Evolutionary conservation across 2,113 vertebrate species (phyloP), one percentile per base, ranked within the genome.

Genomic region (Eubucco bourcierii): DNA sequence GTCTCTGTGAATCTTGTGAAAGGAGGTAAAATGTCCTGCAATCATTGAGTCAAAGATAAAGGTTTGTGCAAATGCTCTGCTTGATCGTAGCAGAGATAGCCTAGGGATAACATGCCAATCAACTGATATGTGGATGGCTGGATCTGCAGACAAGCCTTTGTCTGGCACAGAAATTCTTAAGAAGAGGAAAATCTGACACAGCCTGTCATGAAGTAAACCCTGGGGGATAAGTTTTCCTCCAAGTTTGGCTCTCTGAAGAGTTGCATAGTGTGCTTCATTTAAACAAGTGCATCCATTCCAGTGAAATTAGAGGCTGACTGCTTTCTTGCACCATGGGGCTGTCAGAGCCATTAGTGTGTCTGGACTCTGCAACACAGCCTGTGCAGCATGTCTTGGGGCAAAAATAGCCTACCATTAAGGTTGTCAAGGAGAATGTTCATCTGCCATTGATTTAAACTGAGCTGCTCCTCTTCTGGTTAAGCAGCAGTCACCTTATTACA

Each of bases 181-280:
- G 77, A 80, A 90, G 75, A 88, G 60, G 55, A 55, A 79, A 86
- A 71, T 74, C 46, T 94, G 76, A 82, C 61, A 65, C 55, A 89
- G 37, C 39, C 47, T 82, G 60, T 92, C 81, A 66, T 3, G 31
- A 83, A 64, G 9, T 33, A 77, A 91, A n/a, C 53, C 58, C 47
- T 20, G 14, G 73, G 73, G 61, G 87, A 89, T 47, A 90, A 25
- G 60, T 59, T 80, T 87, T 34, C 31, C 60, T 80, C 44, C 16
- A 39, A 6, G 68, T 85, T 28, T 85, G 65, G 44, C 39, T 83
- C 47, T 87, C 73, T 89, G 65, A 63, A 64, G 78, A 71, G 65
- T n/a, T 44, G 64, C 6, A 0, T 34, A 7, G 24, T 20, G 24
- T 15, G 11, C 64, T 92, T 79, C 80, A 8, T 76, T 78, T 71